Base-by-base conservation (phyloP, 1,140 invertebrate genomes). In the Drosophila sp. region DNA sequence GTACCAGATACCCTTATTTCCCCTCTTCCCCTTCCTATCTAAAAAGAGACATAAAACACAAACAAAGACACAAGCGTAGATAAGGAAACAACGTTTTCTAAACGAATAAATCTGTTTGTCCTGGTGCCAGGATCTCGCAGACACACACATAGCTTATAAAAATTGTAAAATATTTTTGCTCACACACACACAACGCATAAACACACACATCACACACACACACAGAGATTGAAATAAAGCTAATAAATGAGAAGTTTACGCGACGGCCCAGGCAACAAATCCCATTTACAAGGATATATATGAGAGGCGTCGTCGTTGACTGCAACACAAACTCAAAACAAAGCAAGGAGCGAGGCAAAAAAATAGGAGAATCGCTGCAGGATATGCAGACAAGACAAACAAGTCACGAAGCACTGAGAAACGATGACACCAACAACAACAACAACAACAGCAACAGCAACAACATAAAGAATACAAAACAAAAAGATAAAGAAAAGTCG, bases 381-480 rank as follows among this genome's bases (percentile, higher is more conserved):
- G 82, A 82, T 89, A 87, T 89, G 83, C 82, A 89, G 82, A 82
- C 82, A 87, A 87, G 83, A 70, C 83, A 87, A 89, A 87, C 82
- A 86, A 86, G 82, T 86, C 78, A 86, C 81, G 77, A 86, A 84
- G 64, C 80, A 36, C 14, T 36, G 62, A 58, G 29, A 59, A 53
- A 51, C 53, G 54, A 72, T 13, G 48, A 43, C 11, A 21, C 21
- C 21, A 21, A 21, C 21, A 21, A 21, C 21, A 2, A 21, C 48
- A 62, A 75, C 40, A 63, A 38, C 53, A 74, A n/a, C 21, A 21
- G 4, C 21, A 21, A 21, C 21, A 2, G 13, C 48, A 62, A 75
- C 40, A 63, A 38, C 53, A 74, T n/a, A n/a, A n/a, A n/a, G n/a
- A n/a, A n/a, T n/a, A n/a, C n/a, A 61, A 57, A 73, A 9, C 29